Evolutionary conservation across 2,797 vertebrate species (phyloP).

Genomic region (Chromis chromis): DNA sequence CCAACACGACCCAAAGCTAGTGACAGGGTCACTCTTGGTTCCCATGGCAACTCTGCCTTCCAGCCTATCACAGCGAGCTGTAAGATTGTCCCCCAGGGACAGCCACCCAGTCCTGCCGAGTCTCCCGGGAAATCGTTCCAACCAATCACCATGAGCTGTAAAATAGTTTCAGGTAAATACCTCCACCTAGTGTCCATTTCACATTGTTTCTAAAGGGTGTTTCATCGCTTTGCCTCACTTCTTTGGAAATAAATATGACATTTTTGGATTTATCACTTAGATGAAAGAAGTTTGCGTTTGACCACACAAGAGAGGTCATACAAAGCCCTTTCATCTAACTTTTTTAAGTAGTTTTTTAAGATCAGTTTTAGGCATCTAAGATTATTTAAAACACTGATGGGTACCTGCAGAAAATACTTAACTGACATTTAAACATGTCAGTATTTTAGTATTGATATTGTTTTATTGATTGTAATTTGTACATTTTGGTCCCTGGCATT

Average conservation of each 20-base stretch:
- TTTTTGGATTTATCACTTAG: neutral
- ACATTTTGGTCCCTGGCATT: neutral
- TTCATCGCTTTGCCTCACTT: neutral
- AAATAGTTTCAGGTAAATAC: conserved; percentile 96
- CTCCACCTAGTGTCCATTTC: conserved; percentile 17
- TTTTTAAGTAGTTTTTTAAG: neutral
- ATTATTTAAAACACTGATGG: neutral
- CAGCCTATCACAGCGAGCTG: conserved; percentile 98
- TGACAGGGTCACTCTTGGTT: conserved; percentile 92
- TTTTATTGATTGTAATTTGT: neutral
- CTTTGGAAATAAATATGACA: neutral
- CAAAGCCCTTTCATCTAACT: neutral
- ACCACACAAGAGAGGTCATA: neutral
- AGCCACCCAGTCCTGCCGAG: conserved; percentile 91
- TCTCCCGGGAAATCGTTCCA: conserved; percentile 98
- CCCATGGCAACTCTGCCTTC: conserved; percentile 96
- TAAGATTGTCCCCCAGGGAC: conserved; percentile 95
- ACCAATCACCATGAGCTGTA: conserved; percentile 99
- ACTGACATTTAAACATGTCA: neutral
- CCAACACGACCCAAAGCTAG: conserved; percentile 89
- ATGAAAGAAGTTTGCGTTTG: neutral
- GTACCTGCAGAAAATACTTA: neutral
- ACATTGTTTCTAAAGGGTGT: neutral
- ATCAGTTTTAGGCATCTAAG: neutral
- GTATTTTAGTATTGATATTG: neutral